Base-by-base conservation (phyloP, 2,113 vertebrate species). In the Pseudorhombus dupliciocellatus region DNA sequence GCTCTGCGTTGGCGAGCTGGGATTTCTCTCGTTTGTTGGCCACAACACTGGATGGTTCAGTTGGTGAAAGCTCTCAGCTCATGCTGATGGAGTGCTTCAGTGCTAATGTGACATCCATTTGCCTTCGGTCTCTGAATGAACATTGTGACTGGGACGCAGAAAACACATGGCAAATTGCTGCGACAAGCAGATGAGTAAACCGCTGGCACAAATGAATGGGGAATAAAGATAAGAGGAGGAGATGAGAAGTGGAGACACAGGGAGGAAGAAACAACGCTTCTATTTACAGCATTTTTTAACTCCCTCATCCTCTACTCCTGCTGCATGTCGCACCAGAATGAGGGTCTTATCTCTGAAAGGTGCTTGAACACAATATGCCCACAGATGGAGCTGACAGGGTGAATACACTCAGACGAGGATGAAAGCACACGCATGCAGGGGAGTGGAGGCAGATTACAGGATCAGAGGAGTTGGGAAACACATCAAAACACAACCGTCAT, bases 291-390 rank as follows among this genome's bases (percentile, higher is more conserved):
- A 58, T 77, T 79, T 67, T 80, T 53, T 12, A 37, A 63, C 67
- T 77, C 80, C 76, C 71, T 78, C 56, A 70, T 80, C 70, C 68
- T 80, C 54, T 22, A 4, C 58, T 3, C 22, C 34, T 18, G 44
- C 22, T 70, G 53, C 65, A 65, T 1, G 64, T 70, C 54, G 70
- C 62, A 44, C 50, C 62, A 83, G 77, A 83, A 83, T 88, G 77
- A 80, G 73, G 85, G 85, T 76, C 75, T 90, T 87, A 91, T 91
- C 89, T 88, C 66, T 79, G 64, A 69, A 40, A 77, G 68, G 64
- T 70, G 73, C 79, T 83, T 81, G n/a, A 84, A 81, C 75, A 84
- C 80, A 89, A 87, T 83, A 82, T 81, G 81, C 84, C 79, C 85
- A 73, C 79, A 89, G 87, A 89, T 75, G 73, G 66, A 57, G 75